Conservation (phyloP, 64 coral and sea anemone genomes). For the Platygyra sinensis region DNA sequence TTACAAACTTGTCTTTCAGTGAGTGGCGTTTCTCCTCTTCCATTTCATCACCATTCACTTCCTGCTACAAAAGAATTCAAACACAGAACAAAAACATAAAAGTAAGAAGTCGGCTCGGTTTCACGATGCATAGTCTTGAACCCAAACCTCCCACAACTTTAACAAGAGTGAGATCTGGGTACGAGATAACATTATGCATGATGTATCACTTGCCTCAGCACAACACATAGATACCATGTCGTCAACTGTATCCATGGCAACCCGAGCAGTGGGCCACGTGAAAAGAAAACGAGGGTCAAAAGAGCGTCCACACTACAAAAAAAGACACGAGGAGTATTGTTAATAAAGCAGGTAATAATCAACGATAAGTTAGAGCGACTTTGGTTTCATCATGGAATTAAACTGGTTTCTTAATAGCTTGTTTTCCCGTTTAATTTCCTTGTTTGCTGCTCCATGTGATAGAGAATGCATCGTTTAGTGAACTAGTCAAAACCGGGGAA, state of each 20-base stretch:
- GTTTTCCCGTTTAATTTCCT: no score
- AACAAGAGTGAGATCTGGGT: no score
- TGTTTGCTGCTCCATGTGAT: no score
- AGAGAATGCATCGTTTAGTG: no score
- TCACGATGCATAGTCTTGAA: no score
- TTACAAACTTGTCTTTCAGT: conserved; percentile 19
- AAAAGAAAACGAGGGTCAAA: conserved; percentile 90
- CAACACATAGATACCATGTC: conserved; percentile 51
- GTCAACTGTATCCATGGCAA: conserved; percentile 76
- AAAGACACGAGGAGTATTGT: not conserved
- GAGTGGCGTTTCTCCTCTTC: conserved; percentile 15
- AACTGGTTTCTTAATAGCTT: no score
- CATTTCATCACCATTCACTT: not conserved
- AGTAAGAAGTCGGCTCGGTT: not conserved
- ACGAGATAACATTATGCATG: no score
- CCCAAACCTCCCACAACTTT: no score
- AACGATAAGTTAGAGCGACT: no score
- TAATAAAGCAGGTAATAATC: no score
- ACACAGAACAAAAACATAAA: not conserved
- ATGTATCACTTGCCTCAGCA: conserved; percentile 37
- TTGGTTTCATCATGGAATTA: no score
- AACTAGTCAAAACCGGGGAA: no score
- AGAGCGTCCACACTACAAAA: conserved; percentile 88
- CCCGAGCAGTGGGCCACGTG: conserved; percentile 84
- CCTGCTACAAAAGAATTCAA: not conserved